Conservation (phyloP, 2,888 invertebrate genomes). For the Ditula angustiorana region DNA sequence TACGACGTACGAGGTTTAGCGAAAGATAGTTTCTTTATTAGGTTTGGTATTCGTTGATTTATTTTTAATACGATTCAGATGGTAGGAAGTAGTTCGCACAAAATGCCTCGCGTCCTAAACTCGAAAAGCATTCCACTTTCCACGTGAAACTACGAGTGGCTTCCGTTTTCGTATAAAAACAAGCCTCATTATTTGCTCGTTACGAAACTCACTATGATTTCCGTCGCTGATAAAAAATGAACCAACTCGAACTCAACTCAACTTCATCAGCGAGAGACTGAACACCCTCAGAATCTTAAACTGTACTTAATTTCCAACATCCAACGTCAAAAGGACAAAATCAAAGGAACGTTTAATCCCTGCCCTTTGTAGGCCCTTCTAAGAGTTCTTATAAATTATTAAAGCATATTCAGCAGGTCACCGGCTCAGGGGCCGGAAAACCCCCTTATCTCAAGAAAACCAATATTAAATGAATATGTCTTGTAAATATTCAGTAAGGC, state of each 20-base stretch:
- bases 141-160: too few relatives aligned
- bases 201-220: too few relatives aligned
- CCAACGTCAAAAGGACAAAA: slow-evolving; percentile 22
- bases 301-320: slow-evolving; percentile 27
- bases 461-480: slow-evolving; percentile 23
- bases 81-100: too few relatives aligned
- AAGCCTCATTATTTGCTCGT: too few relatives aligned
- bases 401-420: slow-evolving; percentile 26
- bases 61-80: too few relatives aligned
- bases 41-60: too few relatives aligned
- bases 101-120: too few relatives aligned
- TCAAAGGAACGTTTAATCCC: slow-evolving; percentile 28
- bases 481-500: slow-evolving; percentile 15
- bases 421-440: not conserved
- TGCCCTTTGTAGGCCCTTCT: slow-evolving; percentile 2
- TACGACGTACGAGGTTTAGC: too few relatives aligned
- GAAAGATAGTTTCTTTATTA: too few relatives aligned
- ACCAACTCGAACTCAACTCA: not conserved
- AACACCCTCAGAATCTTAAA: slow-evolving; percentile 16
- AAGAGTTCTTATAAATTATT: slow-evolving; percentile 33
- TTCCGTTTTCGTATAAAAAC: too few relatives aligned
- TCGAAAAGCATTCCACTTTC: too few relatives aligned
- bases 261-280: not conserved
- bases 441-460: slow-evolving; percentile 12
- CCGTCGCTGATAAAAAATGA: not conserved